Conservation (phyloP, 2,113 vertebrate genomes). For the Carlito syrichta region DNA sequence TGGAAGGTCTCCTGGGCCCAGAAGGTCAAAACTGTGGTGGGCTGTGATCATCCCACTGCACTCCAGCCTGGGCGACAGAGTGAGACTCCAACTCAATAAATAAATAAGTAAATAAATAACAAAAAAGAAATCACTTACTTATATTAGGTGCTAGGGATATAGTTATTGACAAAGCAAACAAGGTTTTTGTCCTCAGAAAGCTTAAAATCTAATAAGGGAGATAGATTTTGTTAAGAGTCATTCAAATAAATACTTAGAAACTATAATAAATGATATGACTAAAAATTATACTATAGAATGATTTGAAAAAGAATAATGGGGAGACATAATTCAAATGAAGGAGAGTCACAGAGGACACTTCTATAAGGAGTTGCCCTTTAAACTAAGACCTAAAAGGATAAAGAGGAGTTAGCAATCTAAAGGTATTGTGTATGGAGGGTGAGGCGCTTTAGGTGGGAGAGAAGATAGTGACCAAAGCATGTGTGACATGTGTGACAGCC, state of each 20-base stretch:
- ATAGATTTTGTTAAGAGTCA: not conserved
- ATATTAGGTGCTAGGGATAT: not conserved
- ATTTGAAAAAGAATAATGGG: not conserved
- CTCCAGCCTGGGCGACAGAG: not conserved
- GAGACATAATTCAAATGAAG: not conserved
- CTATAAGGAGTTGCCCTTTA: constrained; percentile 17
- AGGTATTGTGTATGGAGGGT: not conserved
- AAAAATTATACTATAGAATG: not conserved
- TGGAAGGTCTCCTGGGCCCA: not conserved
- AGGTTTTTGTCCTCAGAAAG: not conserved
- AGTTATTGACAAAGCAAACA: constrained; percentile 17
- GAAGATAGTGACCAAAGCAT: constrained; percentile 26
- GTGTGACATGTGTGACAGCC: not conserved
- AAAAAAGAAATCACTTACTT: not conserved
- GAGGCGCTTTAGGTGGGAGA: not conserved
- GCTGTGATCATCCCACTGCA: not conserved
- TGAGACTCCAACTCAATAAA: not conserved
- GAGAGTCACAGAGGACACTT: not conserved
- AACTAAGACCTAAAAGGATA: not conserved
- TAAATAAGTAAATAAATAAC: not conserved
- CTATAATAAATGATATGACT: not conserved
- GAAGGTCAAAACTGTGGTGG: not conserved
- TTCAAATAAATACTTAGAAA: constrained; percentile 19
- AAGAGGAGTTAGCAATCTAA: not conserved
- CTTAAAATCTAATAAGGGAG: constrained; percentile 12